These are phyloP conservation scores for Chondrilla cf. caribensis DNA, from an alignment of 37 sponge, comb jelly and placozoan genomes.

Conservation along the genomic window DNA sequence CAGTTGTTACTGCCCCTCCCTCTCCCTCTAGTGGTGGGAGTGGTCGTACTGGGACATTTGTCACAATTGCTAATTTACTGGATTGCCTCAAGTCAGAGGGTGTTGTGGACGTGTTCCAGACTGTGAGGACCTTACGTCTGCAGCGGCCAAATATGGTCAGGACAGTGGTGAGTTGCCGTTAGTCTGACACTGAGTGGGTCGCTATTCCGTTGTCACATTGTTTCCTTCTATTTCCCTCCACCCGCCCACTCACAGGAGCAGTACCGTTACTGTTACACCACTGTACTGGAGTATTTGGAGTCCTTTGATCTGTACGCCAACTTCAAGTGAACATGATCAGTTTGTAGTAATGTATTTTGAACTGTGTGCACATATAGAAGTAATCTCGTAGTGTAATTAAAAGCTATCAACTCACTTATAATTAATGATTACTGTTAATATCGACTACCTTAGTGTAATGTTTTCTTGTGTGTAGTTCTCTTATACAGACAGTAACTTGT, in stretches of 20 bases:
- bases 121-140: constrained; percentile 66
- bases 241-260: constrained; percentile 27
- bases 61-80: constrained; percentile 72
- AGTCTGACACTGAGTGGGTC: too few species aligned
- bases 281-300: constrained; percentile 32
- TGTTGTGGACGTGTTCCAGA: constrained; percentile 91
- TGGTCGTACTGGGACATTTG: constrained; percentile 88
- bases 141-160: constrained; percentile 85
- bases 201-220: not conserved
- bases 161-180: constrained; percentile 60
- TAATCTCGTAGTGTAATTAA: too few species aligned
- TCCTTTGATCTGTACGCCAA: constrained; percentile 41
- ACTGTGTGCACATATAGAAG: too few species aligned
- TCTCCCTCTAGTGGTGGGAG: constrained; percentile 63
- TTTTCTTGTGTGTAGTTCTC: too few species aligned
- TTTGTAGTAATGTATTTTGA: too few species aligned
- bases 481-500: too few species aligned
- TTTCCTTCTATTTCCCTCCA: too few species aligned
- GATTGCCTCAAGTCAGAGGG: constrained; percentile 87
- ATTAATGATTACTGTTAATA: too few species aligned
- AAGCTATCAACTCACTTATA: too few species aligned
- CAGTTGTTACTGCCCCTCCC: too few species aligned
- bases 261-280: constrained; percentile 25
- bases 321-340: constrained; percentile 23
- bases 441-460: too few species aligned